Conservation (phyloP, 2,888 invertebrate genomes). For the Aphodius granarius region DNA sequence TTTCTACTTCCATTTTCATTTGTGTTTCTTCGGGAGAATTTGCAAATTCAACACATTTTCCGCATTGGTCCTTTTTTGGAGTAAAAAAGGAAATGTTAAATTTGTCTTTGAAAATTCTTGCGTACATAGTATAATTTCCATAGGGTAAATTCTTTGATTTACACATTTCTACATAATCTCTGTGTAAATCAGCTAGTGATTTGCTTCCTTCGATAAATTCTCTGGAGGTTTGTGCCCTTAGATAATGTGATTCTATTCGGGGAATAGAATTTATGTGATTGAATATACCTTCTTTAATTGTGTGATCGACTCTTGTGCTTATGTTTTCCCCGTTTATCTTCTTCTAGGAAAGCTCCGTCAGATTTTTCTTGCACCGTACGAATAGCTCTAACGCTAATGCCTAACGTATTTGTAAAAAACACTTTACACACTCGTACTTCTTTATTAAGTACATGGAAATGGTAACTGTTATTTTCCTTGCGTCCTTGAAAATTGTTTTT, state of each 20-base stretch:
- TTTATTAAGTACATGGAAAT: too few relatives aligned
- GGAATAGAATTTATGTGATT: constrained; percentile 41
- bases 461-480: too few relatives aligned
- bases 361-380: not conserved
- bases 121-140: constrained; percentile 1
- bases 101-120: constrained; percentile 3
- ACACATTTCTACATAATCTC: not conserved
- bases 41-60: constrained; percentile 37
- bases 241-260: constrained; percentile 40
- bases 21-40: constrained; percentile 30
- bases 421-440: too few relatives aligned
- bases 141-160: not conserved
- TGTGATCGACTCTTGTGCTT: constrained; percentile 35
- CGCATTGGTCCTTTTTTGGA: constrained; percentile 34
- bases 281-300: constrained; percentile 36
- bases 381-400: too few relatives aligned
- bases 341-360: not conserved
- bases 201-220: constrained; percentile 41
- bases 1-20: too few relatives aligned
- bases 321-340: constrained; percentile 39
- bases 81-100: constrained; percentile 10
- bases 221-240: constrained; percentile 36
- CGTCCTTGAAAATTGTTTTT: not conserved
- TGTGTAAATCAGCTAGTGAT: constrained; percentile 31
- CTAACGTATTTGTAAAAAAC: too few relatives aligned